Percentiles rank a stretch among this genome's conserved stretches.
phyloP scores from a whole-genome alignment of 2,797 vertebrate genomes.

The Cynodonichthys magdalenae region DNA sequence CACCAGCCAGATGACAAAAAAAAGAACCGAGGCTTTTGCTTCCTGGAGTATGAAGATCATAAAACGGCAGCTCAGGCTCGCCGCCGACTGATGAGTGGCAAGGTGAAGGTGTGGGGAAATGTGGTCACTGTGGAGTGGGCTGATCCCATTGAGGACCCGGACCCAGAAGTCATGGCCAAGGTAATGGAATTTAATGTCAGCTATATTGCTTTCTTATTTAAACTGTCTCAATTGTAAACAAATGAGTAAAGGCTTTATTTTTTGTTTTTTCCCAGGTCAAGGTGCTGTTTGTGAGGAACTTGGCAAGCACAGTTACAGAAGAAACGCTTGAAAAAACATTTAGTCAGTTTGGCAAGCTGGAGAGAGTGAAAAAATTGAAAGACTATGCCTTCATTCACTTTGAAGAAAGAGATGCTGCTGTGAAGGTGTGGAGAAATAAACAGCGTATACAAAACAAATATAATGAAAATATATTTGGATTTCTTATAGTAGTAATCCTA shows the following conservation, averaged over 20 bases:
- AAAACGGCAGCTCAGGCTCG: slow-evolving; percentile 98
- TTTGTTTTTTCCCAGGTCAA: slow-evolving; percentile 84
- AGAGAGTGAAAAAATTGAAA: slow-evolving; percentile 98
- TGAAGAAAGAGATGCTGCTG: slow-evolving; percentile 95
- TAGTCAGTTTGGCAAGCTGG: slow-evolving; percentile 95
- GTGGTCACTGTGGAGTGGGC: slow-evolving; percentile 99
- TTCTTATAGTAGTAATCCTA: not conserved
- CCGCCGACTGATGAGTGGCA: slow-evolving; percentile 97
- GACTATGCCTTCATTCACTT: slow-evolving; percentile 99
- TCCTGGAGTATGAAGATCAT: slow-evolving; percentile 99
- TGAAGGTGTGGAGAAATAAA: slow-evolving; percentile 85
- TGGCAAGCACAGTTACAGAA: slow-evolving; percentile 96
- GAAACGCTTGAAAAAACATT: slow-evolving; percentile 98
- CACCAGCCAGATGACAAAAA: slow-evolving; percentile 99
- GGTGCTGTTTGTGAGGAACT: slow-evolving; percentile 97
- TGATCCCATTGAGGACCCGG: slow-evolving; percentile 98
- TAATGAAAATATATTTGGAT: not conserved
- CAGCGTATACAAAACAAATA: not conserved
- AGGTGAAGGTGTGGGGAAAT: slow-evolving; percentile 99
- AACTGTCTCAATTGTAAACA: not conserved
- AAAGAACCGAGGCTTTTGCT: slow-evolving; percentile 98
- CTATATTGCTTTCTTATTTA: not conserved
- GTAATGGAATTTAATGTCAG: slow-evolving; percentile 67
- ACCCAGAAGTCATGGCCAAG: slow-evolving; percentile 99
- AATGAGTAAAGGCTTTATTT: not conserved